Evolutionary conservation across 1,140 invertebrate species (phyloP).

Genomic region (Calycopis cecrops): DNA sequence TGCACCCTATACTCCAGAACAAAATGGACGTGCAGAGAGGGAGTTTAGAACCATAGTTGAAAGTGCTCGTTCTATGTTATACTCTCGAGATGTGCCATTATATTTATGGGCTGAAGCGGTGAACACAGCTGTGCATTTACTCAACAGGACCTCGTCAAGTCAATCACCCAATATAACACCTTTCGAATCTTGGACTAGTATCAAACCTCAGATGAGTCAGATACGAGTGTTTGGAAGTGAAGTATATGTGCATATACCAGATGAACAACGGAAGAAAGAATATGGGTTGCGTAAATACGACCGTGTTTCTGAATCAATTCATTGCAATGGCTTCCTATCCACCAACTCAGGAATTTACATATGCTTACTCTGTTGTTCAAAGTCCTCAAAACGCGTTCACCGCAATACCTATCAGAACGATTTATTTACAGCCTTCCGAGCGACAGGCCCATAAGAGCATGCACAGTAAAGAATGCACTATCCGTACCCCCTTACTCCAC

Average conservation of each 20-base stretch:
- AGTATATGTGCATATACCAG: background rate
- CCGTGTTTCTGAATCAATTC: too few relatives aligned
- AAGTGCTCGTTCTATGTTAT: conserved; percentile 9
- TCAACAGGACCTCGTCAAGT: background rate
- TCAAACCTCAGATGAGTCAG: conserved; percentile 2
- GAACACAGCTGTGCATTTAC: background rate
- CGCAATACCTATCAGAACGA: too few relatives aligned
- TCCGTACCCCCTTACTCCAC: too few relatives aligned
- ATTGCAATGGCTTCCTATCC: too few relatives aligned
- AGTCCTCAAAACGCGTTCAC: too few relatives aligned
- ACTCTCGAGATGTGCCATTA: conserved; percentile 6
- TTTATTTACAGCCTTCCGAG: too few relatives aligned
- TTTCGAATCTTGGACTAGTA: background rate
- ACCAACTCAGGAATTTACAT: too few relatives aligned
- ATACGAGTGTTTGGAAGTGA: background rate
- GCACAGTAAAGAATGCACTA: too few relatives aligned
- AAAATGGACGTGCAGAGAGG: conserved; percentile 16
- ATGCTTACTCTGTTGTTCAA: too few relatives aligned
- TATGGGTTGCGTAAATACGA: too few relatives aligned
- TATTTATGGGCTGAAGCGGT: background rate
- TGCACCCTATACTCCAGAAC: conserved; percentile 12
- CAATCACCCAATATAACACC: background rate
- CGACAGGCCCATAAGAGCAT: too few relatives aligned
- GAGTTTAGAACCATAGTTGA: conserved; percentile 1
- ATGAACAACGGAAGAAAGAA: background rate